Evolutionary conservation across 2,888 invertebrate genomes (phyloP).

Genomic region (Rambutsinella grinnellia): DNA sequence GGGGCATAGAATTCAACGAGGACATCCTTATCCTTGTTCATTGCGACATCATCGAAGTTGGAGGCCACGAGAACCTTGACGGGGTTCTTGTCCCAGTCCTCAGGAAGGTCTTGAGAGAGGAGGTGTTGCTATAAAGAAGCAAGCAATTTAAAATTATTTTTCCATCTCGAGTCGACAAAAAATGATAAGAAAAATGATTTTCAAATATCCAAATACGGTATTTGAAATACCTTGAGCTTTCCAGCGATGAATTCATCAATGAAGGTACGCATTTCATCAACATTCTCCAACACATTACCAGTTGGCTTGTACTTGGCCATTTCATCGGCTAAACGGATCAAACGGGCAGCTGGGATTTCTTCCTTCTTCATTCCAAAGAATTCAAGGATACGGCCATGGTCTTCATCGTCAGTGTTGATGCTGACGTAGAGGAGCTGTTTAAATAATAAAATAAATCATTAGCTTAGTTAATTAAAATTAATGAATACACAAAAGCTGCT

Average conservation of each 20-base stretch:
- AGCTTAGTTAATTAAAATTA: too few species aligned
- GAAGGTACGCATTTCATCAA: constrained; percentile 77
- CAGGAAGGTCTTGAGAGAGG: constrained; percentile 92
- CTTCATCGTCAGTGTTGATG: constrained; percentile 94
- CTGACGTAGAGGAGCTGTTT: constrained; percentile 92
- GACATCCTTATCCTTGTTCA: constrained; percentile 91
- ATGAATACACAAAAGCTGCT: too few species aligned
- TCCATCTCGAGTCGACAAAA: constrained; percentile 6
- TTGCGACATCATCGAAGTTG: constrained; percentile 95
- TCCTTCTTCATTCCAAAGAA: constrained; percentile 99
- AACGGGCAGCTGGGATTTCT: constrained; percentile 89
- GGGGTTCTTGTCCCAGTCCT: constrained; percentile 96
- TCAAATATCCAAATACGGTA: constrained; percentile 15
- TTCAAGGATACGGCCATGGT: constrained; percentile 97
- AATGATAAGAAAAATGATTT: constrained; percentile 14
- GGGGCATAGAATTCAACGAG: constrained; percentile 99
- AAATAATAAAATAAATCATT: too few species aligned
- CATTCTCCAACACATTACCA: constrained; percentile 77
- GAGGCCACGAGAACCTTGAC: constrained; percentile 94
- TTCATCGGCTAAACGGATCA: constrained; percentile 95
- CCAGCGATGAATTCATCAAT: constrained; percentile 91
- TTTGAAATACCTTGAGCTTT: constrained; percentile 79
- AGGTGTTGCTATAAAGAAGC: constrained; percentile 80
- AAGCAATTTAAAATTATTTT: constrained; percentile 7
- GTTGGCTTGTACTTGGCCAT: constrained; percentile 98